These are phyloP conservation scores for Pantelozetes paolii DNA, from an alignment of 2,888 invertebrate species.

Conservation along the genomic window DNA sequence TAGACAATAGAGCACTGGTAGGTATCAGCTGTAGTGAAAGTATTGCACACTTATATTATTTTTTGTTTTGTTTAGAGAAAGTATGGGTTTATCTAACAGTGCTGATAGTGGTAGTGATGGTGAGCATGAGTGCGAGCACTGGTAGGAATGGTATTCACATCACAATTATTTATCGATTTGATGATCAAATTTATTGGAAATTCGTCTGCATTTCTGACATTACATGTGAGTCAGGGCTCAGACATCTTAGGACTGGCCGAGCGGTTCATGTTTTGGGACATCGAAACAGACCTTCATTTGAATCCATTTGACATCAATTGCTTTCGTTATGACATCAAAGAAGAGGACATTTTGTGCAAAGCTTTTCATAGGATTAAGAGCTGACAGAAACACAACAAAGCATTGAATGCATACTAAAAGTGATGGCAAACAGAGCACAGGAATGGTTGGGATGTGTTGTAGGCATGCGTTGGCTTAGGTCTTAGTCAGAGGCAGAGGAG, in stretches of 20 bases:
- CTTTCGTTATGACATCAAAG: not conserved
- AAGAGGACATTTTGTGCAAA: conserved; percentile 31
- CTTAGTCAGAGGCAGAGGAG: not conserved
- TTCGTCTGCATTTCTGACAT: conserved; percentile 42
- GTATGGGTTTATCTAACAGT: not conserved
- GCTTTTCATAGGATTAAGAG: conserved; percentile 23
- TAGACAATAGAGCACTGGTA: not conserved
- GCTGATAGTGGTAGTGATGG: not conserved
- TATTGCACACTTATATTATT: conserved; percentile 26
- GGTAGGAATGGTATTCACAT: conserved; percentile 21
- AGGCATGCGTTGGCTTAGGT: conserved; percentile 14
- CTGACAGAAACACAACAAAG: conserved; percentile 28
- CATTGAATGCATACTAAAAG: conserved; percentile 22
- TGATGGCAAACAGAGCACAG: conserved; percentile 28
- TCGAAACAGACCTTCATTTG: not conserved
- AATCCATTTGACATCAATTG: not conserved
- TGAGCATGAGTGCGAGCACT: not conserved
- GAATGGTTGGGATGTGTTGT: not conserved
- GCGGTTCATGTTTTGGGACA: not conserved
- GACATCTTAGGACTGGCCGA: not conserved
- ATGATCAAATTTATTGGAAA: conserved; percentile 41
- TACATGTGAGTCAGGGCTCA: conserved; percentile 37
- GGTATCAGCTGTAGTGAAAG: conserved; percentile 13
- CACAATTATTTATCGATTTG: conserved; percentile 33
- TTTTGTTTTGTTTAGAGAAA: not conserved